A percentile compares a stretch with the other conserved stretches of the same genome.
Evolutionary conservation across 2,113 vertebrate genomes (phyloP).

Genomic region (Coturnix japonica): DNA sequence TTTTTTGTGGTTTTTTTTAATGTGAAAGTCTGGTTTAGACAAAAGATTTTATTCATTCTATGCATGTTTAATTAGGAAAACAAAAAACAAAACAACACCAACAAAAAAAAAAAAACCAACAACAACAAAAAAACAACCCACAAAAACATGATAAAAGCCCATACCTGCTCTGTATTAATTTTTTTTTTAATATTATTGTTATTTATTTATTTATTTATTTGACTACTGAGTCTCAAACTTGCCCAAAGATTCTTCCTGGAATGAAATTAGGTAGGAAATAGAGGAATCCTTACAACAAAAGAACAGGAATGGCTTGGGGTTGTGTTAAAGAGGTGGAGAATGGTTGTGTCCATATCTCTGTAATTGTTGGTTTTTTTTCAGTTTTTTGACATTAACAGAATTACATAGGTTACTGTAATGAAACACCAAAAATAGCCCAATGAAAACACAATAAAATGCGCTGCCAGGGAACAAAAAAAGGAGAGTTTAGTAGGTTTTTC

Average conservation of each 20-base stretch:
- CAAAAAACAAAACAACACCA: no score
- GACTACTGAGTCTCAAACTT: neutral
- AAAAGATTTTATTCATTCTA: neutral
- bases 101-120: no score
- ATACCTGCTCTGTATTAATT: neutral
- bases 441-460: neutral
- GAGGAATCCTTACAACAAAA: neutral
- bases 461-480: neutral
- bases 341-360: neutral
- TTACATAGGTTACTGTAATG: neutral
- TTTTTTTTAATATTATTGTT: neutral
- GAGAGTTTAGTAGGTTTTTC: neutral
- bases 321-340: neutral
- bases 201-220: neutral
- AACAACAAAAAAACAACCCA: no score
- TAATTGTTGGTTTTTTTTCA: neutral
- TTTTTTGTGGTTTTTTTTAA: neutral
- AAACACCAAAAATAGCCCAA: neutral
- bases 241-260: neutral
- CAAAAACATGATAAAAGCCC: neutral
- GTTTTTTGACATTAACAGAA: neutral
- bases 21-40: neutral
- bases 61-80: constrained; percentile 4
- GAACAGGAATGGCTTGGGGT: neutral
- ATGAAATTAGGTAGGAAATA: neutral